Evolutionary conservation across 2,888 invertebrate species (phyloP).

Genomic region (Ormyrus rosae): DNA sequence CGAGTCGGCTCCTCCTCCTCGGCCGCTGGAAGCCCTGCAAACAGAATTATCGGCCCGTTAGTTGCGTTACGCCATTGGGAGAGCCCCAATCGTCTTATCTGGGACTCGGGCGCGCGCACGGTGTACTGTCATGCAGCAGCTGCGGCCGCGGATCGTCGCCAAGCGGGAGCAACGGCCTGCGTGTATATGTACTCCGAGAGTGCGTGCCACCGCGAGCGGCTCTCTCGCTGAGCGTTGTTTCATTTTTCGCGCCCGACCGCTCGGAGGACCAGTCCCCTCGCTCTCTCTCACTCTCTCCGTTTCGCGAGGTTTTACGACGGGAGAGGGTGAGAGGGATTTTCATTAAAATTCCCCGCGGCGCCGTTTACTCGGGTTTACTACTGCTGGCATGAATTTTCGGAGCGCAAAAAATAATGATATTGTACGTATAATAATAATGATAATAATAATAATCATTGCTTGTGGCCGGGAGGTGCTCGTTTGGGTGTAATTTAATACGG

Average conservation of each 20-base stretch:
- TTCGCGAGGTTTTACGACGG: no score
- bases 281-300: no score
- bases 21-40: slow-evolving; percentile 73
- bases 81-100: slow-evolving; percentile 56
- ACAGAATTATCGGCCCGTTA: slow-evolving; percentile 61
- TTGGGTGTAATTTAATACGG: no score
- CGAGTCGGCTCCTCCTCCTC: slow-evolving; percentile 71
- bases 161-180: slow-evolving; percentile 3
- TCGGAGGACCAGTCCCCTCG: no score
- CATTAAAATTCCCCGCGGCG: slow-evolving; percentile 21
- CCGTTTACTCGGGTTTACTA: not conserved
- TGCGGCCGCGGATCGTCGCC: no score
- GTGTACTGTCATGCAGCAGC: not conserved
- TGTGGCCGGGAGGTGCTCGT: not conserved
- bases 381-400: not conserved
- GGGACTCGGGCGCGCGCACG: not conserved
- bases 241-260: no score
- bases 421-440: not conserved
- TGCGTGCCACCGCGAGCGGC: not conserved
- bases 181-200: not conserved
- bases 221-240: not conserved
- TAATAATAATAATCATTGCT: not conserved
- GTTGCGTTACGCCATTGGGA: slow-evolving; percentile 55
- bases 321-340: not conserved
- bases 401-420: not conserved